These are phyloP conservation scores for Frankliniella fusca DNA, from an alignment of 2,888 invertebrate species.

Conservation along the genomic window DNA sequence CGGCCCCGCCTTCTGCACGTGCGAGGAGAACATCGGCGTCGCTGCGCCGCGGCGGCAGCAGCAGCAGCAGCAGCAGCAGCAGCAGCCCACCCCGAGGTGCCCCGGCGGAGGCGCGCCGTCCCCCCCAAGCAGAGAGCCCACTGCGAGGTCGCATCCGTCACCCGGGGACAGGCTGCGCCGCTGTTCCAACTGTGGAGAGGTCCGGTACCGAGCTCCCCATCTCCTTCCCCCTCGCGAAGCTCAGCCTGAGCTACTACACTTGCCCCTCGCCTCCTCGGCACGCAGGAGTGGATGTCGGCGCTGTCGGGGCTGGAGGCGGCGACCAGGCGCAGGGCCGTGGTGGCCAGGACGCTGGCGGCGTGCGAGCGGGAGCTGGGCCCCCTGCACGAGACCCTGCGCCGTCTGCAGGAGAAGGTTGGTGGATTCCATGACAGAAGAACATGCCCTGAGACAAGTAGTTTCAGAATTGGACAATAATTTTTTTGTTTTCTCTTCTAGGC, in stretches of 20 bases:
- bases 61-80: no score
- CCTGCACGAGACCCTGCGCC: background rate
- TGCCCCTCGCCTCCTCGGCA: background rate
- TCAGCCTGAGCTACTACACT: no score
- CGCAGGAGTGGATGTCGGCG: conserved; percentile 4
- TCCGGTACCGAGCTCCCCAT: background rate
- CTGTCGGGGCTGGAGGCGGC: background rate
- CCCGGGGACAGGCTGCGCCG: background rate
- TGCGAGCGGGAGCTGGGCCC: background rate
- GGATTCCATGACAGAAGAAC: no score
- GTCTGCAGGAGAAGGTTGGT: background rate
- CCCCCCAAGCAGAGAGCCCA: background rate
- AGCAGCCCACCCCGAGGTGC: no score
- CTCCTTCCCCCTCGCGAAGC: background rate
- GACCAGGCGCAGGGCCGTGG: background rate
- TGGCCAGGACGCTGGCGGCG: conserved; percentile 3
- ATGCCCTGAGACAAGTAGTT: no score
- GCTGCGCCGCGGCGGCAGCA: no score
- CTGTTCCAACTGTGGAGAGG: conserved; percentile 13
- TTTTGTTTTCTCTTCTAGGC: no score
- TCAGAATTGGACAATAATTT: no score
- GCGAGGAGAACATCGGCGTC: background rate
- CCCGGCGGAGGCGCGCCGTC: no score
- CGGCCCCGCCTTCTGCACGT: background rate
- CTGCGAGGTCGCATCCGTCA: background rate